Base-by-base conservation (phyloP, 2,888 invertebrate genomes). In the Syrista parreyssii region DNA sequence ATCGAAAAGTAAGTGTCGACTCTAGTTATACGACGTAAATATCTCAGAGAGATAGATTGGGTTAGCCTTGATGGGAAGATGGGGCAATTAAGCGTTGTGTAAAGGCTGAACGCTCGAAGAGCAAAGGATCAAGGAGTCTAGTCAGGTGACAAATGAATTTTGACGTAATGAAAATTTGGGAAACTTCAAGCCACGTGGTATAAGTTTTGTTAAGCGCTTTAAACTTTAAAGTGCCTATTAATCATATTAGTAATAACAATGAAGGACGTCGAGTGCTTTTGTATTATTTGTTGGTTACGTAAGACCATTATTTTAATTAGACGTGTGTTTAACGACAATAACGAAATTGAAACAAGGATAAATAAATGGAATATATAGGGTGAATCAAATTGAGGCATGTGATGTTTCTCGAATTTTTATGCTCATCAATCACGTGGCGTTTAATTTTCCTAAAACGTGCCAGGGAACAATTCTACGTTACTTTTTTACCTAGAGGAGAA, bases 1-100 rank as follows among this genome's bases (percentile, higher is more conserved):
- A 84, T 73, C 87, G 83, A 68, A 86, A 86, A 82, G 89, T 89
- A 85, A 88, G 88, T 84, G 72, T 80, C 68, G 73, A 78, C 72
- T 36, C 78, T 71, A n/a, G 55, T 77, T 77, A 32, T 69, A 75
- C 3, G 9, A 9, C 9, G 9, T 55, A 9, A 55, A 55, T 55
- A 55, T 55, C 23, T 12, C 23, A 23, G 40, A 23, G 40, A 55
- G 40, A 55, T 23, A 9, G 15, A 55, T 55, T 55, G 40, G 40
- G 40, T 55, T 55, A 15, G 40, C 23, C 23, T 15, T 23, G 15
- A 40, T 55, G 6, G 23, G 6, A 55, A 6, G 23, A 55, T 4
- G 9, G 23, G 40, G 15, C 23, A 55, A 23, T 55, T 55, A 55
- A 23, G 1, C 23, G 23, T 23, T 4, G 2, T 55, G 2, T 55